phyloP scores from a whole-genome alignment of 2,113 vertebrate genomes.

The Sphaerodactylus townsendi region DNA sequence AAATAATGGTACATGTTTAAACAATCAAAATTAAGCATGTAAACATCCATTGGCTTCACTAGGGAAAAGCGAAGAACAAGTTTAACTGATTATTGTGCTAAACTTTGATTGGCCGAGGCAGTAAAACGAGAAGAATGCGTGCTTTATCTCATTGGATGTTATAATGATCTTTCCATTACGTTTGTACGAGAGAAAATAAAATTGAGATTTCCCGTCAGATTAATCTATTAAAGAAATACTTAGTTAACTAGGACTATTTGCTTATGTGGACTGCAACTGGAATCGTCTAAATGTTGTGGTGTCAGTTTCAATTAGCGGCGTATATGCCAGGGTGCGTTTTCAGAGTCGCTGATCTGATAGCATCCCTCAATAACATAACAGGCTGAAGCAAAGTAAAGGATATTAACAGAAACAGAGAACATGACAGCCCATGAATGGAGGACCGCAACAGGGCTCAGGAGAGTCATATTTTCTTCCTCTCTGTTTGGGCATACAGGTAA shows the following conservation, averaged over 20 bases:
- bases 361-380: slow-evolving; percentile 6
- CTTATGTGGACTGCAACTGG: slow-evolving; percentile 66
- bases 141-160: slow-evolving; percentile 49
- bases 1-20: too few species aligned
- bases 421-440: neutral
- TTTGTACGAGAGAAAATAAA: slow-evolving; percentile 63
- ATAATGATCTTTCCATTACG: slow-evolving; percentile 69
- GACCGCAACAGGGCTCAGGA: neutral
- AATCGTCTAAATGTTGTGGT: slow-evolving; percentile 70
- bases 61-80: slow-evolving; percentile 16
- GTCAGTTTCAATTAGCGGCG: slow-evolving; percentile 86
- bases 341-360: slow-evolving; percentile 72
- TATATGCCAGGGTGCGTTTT: slow-evolving; percentile 71
- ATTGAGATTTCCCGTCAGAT: slow-evolving; percentile 66
- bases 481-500: too few species aligned
- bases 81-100: neutral
- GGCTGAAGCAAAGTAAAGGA: slow-evolving; percentile 30
- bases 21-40: neutral
- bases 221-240: slow-evolving; percentile 84
- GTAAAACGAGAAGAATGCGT: slow-evolving; percentile 19
- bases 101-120: neutral
- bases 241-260: slow-evolving; percentile 78
- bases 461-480: neutral
- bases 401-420: neutral
- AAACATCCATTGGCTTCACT: neutral